Conservation (phyloP, 2,113 vertebrate species). For the Lophura nycthemera region DNA sequence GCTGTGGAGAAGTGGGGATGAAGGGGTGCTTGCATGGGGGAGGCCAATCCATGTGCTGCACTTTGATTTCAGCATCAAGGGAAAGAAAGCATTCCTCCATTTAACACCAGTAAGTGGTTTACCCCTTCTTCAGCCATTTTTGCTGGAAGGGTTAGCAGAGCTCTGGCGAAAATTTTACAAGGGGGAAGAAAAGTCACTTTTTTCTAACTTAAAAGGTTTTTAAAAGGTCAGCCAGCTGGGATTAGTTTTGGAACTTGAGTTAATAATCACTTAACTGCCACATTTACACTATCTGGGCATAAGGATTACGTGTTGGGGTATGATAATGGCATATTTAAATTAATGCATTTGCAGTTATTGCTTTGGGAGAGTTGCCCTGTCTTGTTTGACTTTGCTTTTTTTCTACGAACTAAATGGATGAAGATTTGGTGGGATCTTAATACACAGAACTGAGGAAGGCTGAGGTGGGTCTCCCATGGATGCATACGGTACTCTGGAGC, state of each 20-base stretch:
- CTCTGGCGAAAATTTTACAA: not conserved
- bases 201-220: not conserved
- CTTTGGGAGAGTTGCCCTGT: not conserved
- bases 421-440: not conserved
- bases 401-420: not conserved
- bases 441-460: not conserved
- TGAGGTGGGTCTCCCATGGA: not conserved
- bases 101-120: not conserved
- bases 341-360: rapidly evolving
- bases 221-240: not conserved
- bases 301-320: not conserved
- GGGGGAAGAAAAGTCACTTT: rapidly evolving
- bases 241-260: not conserved
- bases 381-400: not conserved
- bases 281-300: not conserved
- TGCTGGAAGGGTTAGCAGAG: not conserved
- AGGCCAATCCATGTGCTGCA: not conserved
- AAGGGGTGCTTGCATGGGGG: not conserved
- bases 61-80: not conserved
- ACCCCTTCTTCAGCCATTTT: not conserved
- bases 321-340: not conserved
- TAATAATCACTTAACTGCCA: not conserved
- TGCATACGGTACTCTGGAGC: rapidly evolving
- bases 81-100: not conserved
- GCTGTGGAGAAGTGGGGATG: rapidly evolving